These are phyloP conservation scores for Germaria angustata DNA, from an alignment of 2,888 invertebrate species.

Conservation along the genomic window DNA sequence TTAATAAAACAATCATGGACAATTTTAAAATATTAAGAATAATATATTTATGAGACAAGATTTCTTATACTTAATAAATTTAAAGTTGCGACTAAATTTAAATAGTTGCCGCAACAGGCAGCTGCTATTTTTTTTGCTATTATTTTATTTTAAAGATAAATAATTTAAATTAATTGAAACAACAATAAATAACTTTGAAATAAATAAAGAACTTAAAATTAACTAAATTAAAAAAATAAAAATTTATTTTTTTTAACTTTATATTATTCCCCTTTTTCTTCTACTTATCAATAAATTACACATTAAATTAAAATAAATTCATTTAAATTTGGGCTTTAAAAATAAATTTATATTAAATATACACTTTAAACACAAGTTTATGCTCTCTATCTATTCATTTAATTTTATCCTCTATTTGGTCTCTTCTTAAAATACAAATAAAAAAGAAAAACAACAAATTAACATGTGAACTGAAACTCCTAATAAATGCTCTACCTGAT, in stretches of 20 bases:
- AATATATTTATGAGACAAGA: conserved; percentile 6
- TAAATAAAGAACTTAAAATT: neutral
- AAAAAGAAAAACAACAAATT: conserved; percentile 9
- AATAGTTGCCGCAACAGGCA: neutral
- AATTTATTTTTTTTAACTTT: too few species aligned
- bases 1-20: too few species aligned
- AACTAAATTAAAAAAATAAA: neutral
- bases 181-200: neutral
- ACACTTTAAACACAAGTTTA: neutral
- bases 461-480: conserved; percentile 15
- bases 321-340: neutral
- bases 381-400: neutral
- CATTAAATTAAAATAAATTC: neutral
- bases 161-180: neutral
- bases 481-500: conserved; percentile 41
- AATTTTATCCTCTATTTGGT: conserved; percentile 28
- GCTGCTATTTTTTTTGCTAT: neutral
- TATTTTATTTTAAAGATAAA: neutral
- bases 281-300: neutral
- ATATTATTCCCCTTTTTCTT: too few species aligned
- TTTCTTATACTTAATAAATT: neutral
- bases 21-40: neutral
- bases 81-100: neutral
- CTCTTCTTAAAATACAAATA: conserved; percentile 39
- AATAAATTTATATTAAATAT: neutral